Base-by-base conservation (phyloP, 2,888 invertebrate species). In the Volucella inflata region DNA sequence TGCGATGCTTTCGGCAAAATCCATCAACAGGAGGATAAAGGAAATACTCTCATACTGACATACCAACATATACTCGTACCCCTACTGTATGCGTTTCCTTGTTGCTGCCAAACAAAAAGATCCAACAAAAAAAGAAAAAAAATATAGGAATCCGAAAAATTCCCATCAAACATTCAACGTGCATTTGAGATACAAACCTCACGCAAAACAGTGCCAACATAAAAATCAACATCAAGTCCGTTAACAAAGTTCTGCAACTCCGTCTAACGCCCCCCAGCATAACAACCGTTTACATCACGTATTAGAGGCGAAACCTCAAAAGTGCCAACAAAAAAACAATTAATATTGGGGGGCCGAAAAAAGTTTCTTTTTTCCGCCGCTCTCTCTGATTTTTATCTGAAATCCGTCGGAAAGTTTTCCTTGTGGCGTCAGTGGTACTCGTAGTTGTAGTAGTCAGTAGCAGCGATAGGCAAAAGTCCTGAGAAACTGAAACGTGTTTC, bases 261-360 rank as follows among this genome's bases (percentile, higher is more conserved):
- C 30, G 30, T 30, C 30, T 30, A 30, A 30, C 6, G 6, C 30
- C 38, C 67, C 50, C 65, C 44, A 50, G 48, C 72, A 60, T 14
- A 75, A 70, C 59, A 72, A 67, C 60, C 70, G 64, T 62, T 78
- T 71, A 67, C 71, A 72, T 75, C 59, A 76, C 76, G 59, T 75
- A 76, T 82, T 71, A 82, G 70, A 30, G 30, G 36, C 50, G 62
- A 17, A 80, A 75, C 83, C 78, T 74, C 81, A 76, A 82, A 76
- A 78, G 71, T 67, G 62, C 70, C 53, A 79, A 79, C 62, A 78
- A 70, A 84, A 83, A 84, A 84, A 79, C 79, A 84, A 84, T 79
- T 79, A 84, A 81, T 81, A 77, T 81, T 44, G 76, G 30, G 30
- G 6, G 76, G 62, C 67, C 62, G 62, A 74, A 76, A 77, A 68